Evolutionary conservation across 2,888 invertebrate species (phyloP).

Genomic region (Cryptophagus acutangulus): DNA sequence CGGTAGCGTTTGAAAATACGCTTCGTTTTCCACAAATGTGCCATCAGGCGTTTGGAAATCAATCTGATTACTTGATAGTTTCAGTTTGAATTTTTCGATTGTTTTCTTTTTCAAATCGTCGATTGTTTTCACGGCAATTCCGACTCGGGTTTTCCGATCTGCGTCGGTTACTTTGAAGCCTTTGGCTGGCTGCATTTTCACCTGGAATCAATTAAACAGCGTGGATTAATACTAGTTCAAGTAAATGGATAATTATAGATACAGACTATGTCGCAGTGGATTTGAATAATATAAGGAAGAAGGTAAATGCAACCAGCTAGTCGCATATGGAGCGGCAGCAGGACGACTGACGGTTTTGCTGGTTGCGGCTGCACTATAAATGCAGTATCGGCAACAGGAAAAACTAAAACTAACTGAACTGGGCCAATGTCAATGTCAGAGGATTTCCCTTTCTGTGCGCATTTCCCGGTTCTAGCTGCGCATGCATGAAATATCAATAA

Average conservation of each 20-base stretch:
- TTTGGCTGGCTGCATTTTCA: slow-evolving; percentile 50
- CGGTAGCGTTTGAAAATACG: slow-evolving; percentile 69
- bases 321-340: slow-evolving; percentile 7
- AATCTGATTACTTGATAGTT: slow-evolving; percentile 35
- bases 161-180: slow-evolving; percentile 72
- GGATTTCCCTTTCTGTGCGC: slow-evolving; percentile 38
- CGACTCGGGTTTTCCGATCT: slow-evolving; percentile 62
- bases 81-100: slow-evolving; percentile 54
- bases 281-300: slow-evolving; percentile 12
- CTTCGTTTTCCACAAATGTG: slow-evolving; percentile 67
- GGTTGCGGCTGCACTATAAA: slow-evolving; percentile 30
- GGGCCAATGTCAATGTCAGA: slow-evolving; percentile 39
- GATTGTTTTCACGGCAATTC: slow-evolving; percentile 63
- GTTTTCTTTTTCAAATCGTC: slow-evolving; percentile 65
- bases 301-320: slow-evolving; percentile 5
- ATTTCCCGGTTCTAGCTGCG: too few species aligned
- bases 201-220: not conserved
- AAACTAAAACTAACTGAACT: slow-evolving; percentile 25
- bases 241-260: too few species aligned
- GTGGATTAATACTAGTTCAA: not conserved
- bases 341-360: slow-evolving; percentile 24
- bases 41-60: slow-evolving; percentile 56
- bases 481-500: too few species aligned
- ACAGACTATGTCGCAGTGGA: too few species aligned
- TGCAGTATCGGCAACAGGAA: slow-evolving; percentile 25